Conservation (phyloP, 1,140 invertebrate species). For the Caerostris extrusa region DNA sequence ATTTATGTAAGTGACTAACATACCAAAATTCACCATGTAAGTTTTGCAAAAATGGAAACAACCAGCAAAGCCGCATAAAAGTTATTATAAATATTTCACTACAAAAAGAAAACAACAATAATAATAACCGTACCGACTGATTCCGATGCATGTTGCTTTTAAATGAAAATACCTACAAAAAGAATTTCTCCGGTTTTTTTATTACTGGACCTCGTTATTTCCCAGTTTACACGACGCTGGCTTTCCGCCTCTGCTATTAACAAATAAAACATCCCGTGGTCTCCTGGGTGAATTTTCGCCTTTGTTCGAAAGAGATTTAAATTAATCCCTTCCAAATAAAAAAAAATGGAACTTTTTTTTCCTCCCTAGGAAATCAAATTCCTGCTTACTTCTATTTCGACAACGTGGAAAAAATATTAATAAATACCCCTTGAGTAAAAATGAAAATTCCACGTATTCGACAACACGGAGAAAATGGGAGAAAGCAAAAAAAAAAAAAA, state of each 20-base stretch:
- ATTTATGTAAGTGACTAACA: no score
- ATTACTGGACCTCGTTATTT: neutral
- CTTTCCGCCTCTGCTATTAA: neutral
- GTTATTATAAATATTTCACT: neutral
- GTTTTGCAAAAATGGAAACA: neutral
- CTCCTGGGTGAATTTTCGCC: neutral
- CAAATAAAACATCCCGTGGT: neutral
- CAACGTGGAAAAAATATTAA: conserved; percentile 15
- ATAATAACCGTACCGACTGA: neutral
- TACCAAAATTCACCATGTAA: no score
- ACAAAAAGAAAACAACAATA: neutral
- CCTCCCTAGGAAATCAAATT: conserved; percentile 9
- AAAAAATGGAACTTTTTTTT: neutral
- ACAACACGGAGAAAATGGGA: neutral
- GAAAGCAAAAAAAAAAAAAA: neutral
- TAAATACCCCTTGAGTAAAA: conserved; percentile 19
- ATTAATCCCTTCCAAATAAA: neutral
- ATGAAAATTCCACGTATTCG: conserved; percentile 16
- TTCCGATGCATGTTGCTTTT: neutral
- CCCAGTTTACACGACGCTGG: neutral
- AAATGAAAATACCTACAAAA: neutral
- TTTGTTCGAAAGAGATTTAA: conserved; percentile 11
- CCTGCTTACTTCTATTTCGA: neutral
- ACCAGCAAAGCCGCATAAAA: neutral
- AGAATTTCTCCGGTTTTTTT: neutral